These are phyloP conservation scores for Steinernema feltiae DNA, from an alignment of 1,140 invertebrate genomes.

Conservation along the genomic window DNA sequence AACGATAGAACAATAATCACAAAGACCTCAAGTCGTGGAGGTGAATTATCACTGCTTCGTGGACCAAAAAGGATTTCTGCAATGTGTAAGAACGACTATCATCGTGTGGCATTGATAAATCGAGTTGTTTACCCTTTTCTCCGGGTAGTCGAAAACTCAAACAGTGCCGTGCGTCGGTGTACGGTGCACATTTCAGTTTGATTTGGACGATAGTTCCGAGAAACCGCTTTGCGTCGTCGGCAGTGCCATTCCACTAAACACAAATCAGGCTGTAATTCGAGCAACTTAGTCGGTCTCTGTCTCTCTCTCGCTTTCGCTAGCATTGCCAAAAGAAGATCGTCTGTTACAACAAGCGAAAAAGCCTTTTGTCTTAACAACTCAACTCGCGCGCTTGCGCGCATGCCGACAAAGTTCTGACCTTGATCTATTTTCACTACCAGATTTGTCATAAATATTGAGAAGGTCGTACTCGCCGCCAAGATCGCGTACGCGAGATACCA, in stretches of 20 bases:
- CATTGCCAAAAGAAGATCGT: background rate
- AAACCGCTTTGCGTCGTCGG: conserved; percentile 23
- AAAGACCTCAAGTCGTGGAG: conserved; percentile 37
- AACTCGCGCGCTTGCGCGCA: background rate
- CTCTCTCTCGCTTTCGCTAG: background rate
- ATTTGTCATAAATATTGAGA: conserved; percentile 15
- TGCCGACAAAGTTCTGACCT: background rate
- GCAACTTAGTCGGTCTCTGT: background rate
- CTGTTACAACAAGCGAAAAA: background rate
- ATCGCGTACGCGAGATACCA: conserved; percentile 5
- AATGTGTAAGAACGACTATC: conserved; percentile 6
- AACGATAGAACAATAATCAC: conserved; percentile 44
- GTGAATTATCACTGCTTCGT: background rate
- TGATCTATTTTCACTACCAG: conserved; percentile 8
- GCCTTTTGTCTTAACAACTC: background rate
- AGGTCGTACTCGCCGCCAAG: conserved; percentile 2
- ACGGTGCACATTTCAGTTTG: conserved; percentile 5
- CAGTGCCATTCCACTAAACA: conserved; percentile 40
- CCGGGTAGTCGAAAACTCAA: background rate
- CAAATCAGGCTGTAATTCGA: background rate
- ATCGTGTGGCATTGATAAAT: conserved; percentile 22
- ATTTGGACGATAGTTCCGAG: conserved; percentile 1
- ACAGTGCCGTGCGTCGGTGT: background rate
- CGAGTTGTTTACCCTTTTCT: conserved; percentile 3
- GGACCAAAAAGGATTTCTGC: background rate